phyloP scores from a whole-genome alignment of 2,888 invertebrate genomes.

The Acanthosepion esculentum region DNA sequence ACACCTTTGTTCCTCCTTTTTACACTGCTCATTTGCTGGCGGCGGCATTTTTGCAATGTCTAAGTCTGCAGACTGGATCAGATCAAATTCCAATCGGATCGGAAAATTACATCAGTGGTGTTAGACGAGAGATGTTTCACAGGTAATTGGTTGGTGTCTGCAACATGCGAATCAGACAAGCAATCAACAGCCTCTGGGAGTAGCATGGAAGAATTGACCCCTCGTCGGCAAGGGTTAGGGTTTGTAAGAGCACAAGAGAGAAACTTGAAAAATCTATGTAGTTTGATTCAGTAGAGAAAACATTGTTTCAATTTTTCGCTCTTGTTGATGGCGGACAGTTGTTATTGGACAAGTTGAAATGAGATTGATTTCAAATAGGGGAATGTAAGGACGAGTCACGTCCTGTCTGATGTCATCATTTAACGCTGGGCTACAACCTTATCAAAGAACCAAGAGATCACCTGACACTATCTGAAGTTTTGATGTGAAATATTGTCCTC shows the following conservation, averaged over 20 bases:
- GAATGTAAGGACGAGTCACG: neutral
- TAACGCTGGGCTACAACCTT: too few relatives aligned
- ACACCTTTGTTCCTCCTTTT: neutral
- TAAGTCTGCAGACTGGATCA: neutral
- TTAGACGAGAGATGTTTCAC: constrained; percentile 17
- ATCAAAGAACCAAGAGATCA: too few relatives aligned
- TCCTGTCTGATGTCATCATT: neutral
- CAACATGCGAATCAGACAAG: neutral
- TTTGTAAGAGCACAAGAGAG: neutral
- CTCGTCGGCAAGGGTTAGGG: neutral
- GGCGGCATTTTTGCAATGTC: neutral
- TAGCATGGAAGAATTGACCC: neutral
- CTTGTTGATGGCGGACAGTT: neutral
- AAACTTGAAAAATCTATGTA: neutral
- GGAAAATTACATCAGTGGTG: constrained; percentile 9
- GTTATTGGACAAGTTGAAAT: neutral
- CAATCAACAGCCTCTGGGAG: neutral
- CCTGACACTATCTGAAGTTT: too few relatives aligned
- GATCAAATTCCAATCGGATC: neutral
- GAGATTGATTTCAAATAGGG: neutral
- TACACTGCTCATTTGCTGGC: neutral
- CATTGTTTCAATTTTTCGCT: neutral
- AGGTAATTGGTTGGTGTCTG: neutral
- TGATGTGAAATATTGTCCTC: too few relatives aligned
- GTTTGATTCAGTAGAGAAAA: neutral